phyloP scores from a whole-genome alignment of 2,888 invertebrate genomes.

The Anodontia alba region DNA sequence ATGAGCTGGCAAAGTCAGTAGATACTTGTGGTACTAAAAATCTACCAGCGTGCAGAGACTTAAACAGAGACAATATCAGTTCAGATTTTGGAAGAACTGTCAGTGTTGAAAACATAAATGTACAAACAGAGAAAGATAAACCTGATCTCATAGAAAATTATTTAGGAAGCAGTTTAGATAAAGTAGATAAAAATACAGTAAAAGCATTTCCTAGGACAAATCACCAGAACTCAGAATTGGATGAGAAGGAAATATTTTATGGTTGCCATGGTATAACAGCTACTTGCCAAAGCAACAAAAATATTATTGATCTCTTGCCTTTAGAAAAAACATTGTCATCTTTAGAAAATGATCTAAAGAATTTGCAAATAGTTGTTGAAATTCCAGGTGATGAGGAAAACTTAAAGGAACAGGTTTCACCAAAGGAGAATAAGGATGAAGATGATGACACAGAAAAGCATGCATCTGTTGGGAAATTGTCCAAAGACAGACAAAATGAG shows the following conservation, averaged over 20 bases:
- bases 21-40: conserved; percentile 56
- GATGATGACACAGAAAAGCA: conserved; percentile 49
- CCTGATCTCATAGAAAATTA: conserved; percentile 18
- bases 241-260: background rate
- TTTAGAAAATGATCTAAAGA: conserved; percentile 45
- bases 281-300: background rate
- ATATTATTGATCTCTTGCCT: conserved; percentile 25
- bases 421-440: conserved; percentile 65
- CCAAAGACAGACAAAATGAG: conserved; percentile 38
- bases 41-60: background rate
- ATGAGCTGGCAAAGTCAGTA: conserved; percentile 56
- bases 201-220: background rate
- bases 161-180: background rate
- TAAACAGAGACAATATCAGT: background rate
- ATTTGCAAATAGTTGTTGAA: conserved; percentile 58
- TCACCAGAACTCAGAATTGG: background rate
- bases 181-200: background rate
- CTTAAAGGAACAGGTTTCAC: conserved; percentile 65
- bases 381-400: conserved; percentile 65
- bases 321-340: conserved; percentile 25
- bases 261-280: background rate
- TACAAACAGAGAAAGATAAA: background rate
- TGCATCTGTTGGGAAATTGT: background rate
- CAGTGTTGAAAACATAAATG: background rate
- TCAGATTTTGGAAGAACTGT: background rate